Evolutionary conservation across 2,888 invertebrate species (phyloP), one percentile per base, ranked within the genome.

Genomic region (Aproaerema taeniolella): DNA sequence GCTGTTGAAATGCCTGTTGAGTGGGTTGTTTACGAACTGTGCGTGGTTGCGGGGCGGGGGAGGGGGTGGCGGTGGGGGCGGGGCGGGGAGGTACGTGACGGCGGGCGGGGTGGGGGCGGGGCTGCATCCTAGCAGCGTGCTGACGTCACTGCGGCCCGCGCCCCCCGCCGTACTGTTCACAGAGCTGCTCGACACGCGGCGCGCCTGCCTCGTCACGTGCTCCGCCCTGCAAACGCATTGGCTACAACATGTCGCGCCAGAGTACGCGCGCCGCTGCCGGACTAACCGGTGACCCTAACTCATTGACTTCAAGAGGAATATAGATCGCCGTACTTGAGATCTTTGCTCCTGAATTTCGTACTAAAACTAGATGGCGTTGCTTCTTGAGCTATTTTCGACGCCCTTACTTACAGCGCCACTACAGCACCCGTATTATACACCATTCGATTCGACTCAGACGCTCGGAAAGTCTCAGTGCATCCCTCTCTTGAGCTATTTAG

Each of bases 171-270:
- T 92, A 44, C 89, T 98, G 0, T 98, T 93, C 77, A 92, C 93
- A 0, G 97, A 98, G 82, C 89, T 98, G 31, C 90, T 97, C n/a
- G 91, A 93, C 60, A 97, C 97, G 0, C 90, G 89, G 41, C 92
- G 93, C 53, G 90, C 92, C 49, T 97, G 94, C 81, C 89, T 98
- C 67, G 89, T 94, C 55, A 91, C 91, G 43, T 83, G 94, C 29
- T 93, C 95, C 7, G 90, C 91, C 25, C 91, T 97, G 33, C 93
- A 95, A 63, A 86, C 91, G 7, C 91, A 93, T 16, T 97, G 96
- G 96, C 76, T 97, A 43, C 85, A 67, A 9, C 80, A 71, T 17
- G 67, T 70, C 0, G 81, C 72, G 26, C 79, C 80, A 0, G 73
- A 75, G 0, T 81, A 73, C 48, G 80, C 82, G 7, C 57, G 81